phyloP scores from a whole-genome alignment of 2,888 invertebrate genomes.

The Acholoe squamosa region DNA sequence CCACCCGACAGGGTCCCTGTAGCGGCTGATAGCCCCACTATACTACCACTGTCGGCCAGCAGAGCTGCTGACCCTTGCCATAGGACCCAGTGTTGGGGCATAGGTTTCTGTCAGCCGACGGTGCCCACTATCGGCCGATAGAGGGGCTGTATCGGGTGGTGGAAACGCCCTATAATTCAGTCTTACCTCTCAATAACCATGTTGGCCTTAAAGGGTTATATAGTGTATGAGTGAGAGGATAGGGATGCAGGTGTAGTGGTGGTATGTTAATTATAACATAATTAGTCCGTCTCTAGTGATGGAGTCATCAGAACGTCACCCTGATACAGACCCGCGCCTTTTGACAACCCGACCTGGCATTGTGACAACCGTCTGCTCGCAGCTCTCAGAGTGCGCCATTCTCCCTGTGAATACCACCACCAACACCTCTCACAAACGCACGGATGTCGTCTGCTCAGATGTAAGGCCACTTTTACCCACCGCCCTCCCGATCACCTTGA shows the following conservation, averaged over 20 bases:
- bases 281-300: background rate
- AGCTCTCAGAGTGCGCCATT: background rate
- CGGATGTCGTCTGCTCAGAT: background rate
- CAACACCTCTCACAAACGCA: slow-evolving; percentile 39
- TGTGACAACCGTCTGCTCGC: background rate
- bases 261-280: slow-evolving; percentile 37
- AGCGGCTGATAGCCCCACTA: too few species aligned
- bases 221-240: too few species aligned
- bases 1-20: too few species aligned
- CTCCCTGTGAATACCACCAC: background rate
- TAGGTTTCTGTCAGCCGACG: too few species aligned
- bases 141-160: too few species aligned
- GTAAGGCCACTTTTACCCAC: slow-evolving; percentile 1
- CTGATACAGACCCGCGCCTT: background rate
- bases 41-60: too few species aligned
- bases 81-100: too few species aligned
- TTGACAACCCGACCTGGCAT: slow-evolving; percentile 23
- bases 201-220: too few species aligned
- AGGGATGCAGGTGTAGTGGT: slow-evolving; percentile 19
- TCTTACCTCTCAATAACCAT: too few species aligned
- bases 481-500: background rate
- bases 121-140: too few species aligned
- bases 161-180: too few species aligned
- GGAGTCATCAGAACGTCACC: background rate
- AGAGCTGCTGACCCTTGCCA: too few species aligned